These are phyloP conservation scores for Trachurus trachurus DNA, from an alignment of 2,797 vertebrate species.

Conservation along the genomic window DNA sequence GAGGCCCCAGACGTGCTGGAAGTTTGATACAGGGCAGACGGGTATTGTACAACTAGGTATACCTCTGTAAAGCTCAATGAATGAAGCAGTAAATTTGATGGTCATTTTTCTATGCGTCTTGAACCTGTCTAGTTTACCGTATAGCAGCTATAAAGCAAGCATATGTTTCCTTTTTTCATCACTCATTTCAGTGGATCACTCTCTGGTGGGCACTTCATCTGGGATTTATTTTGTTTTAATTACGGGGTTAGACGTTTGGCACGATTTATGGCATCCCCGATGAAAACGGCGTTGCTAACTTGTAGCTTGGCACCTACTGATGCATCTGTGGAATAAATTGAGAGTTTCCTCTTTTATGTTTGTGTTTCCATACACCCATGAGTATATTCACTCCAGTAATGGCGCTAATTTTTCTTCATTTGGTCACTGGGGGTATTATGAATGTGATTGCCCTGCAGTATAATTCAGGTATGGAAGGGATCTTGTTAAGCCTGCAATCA, in stretches of 20 bases:
- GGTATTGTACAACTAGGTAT: constrained; percentile 27
- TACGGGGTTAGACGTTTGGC: constrained; percentile 71
- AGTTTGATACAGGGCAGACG: constrained; percentile 66
- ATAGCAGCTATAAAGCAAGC: constrained; percentile 49
- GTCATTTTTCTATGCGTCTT: constrained; percentile 47
- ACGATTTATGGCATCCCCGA: constrained; percentile 70
- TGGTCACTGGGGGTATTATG: constrained; percentile 43
- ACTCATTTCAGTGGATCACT: constrained; percentile 65
- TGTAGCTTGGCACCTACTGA: constrained; percentile 64
- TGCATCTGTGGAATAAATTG: constrained; percentile 65
- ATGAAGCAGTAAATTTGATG: constrained; percentile 49
- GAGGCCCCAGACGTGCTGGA: constrained; percentile 22
- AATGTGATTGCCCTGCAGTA: constrained; percentile 23
- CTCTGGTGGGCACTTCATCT: constrained; percentile 53
- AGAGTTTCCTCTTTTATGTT: constrained; percentile 70
- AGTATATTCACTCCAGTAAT: constrained; percentile 62
- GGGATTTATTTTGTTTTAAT: constrained; percentile 83
- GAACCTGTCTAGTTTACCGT: constrained; percentile 54
- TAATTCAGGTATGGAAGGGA: constrained; percentile 26
- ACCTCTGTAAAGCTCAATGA: constrained; percentile 48
- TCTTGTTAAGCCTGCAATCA: constrained; percentile 4
- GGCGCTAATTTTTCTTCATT: constrained; percentile 70
- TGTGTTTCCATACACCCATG: constrained; percentile 67
- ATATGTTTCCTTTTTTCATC: constrained; percentile 60
- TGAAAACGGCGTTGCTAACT: constrained; percentile 63